A percentile compares a stretch with the other conserved stretches of the same genome.
Evolutionary conservation across 2,113 vertebrate genomes (phyloP).

Genomic region (Oostethus manadensis): DNA sequence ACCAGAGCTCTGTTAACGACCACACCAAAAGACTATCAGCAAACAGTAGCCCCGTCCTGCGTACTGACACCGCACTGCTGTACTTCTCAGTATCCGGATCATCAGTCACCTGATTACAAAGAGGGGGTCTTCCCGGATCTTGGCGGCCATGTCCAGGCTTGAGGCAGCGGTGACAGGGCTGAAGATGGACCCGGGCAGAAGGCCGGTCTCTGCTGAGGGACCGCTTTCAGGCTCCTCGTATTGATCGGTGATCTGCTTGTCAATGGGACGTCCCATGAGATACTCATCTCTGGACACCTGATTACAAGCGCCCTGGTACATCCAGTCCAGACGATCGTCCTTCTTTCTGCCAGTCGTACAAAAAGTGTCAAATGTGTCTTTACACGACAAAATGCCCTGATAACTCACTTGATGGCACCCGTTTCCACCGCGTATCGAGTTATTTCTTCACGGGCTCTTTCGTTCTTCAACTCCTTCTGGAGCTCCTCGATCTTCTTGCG

Average conservation of each 20-base stretch:
- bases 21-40: too few relatives aligned
- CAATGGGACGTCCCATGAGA: constrained; percentile 87
- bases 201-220: constrained; percentile 82
- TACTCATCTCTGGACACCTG: constrained; percentile 95
- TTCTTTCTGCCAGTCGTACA: constrained; percentile 74
- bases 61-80: too few relatives aligned
- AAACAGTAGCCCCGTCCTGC: too few relatives aligned
- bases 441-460: constrained; percentile 90
- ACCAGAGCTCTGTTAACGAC: too few relatives aligned
- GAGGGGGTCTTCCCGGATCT: constrained; percentile 93
- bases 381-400: not conserved
- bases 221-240: constrained; percentile 81
- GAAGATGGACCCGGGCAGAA: constrained; percentile 91
- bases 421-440: constrained; percentile 85
- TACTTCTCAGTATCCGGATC: too few relatives aligned
- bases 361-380: accelerated
- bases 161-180: constrained; percentile 75
- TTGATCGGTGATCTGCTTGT: constrained; percentile 88
- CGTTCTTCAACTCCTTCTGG: constrained; percentile 90
- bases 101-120: constrained; percentile 86
- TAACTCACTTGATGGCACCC: constrained; percentile 81
- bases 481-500: constrained; percentile 94
- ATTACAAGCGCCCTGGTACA: constrained; percentile 92
- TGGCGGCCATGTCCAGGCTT: constrained; percentile 87
- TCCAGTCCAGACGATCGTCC: constrained; percentile 96